Evolutionary conservation across 35 echinoderm and acorn worm species (phyloP).

Genomic region (Lytechinus variegatus): DNA sequence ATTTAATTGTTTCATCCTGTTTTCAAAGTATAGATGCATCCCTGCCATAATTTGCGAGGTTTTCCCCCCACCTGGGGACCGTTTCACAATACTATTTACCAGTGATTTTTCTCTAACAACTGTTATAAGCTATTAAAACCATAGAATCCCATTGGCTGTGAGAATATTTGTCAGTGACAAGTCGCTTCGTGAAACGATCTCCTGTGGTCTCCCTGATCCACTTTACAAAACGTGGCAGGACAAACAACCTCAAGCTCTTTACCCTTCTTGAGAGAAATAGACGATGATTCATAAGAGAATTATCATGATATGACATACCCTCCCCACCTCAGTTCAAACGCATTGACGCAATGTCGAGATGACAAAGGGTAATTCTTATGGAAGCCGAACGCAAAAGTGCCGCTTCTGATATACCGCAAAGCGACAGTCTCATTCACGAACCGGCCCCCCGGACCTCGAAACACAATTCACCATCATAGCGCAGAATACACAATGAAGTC

Average conservation of each 20-base stretch:
- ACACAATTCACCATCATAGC: too few relatives aligned
- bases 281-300: neutral
- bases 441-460: too few relatives aligned
- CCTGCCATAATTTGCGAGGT: neutral
- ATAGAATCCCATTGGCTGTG: too few relatives aligned
- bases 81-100: too few relatives aligned
- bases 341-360: neutral
- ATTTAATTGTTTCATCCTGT: neutral
- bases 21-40: neutral
- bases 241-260: neutral
- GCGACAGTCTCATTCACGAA: too few relatives aligned
- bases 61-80: too few relatives aligned
- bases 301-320: neutral
- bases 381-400: neutral
- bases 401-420: neutral
- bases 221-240: constrained; percentile 9
- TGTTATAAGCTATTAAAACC: too few relatives aligned
- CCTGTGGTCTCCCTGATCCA: neutral
- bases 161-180: too few relatives aligned
- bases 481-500: too few relatives aligned
- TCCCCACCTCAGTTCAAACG: neutral
- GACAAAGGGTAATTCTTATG: neutral
- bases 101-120: too few relatives aligned
- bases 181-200: neutral
- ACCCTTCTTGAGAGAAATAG: neutral